Base-by-base conservation (phyloP, 2,888 invertebrate species). In the Drosophila atroscutellata region DNA sequence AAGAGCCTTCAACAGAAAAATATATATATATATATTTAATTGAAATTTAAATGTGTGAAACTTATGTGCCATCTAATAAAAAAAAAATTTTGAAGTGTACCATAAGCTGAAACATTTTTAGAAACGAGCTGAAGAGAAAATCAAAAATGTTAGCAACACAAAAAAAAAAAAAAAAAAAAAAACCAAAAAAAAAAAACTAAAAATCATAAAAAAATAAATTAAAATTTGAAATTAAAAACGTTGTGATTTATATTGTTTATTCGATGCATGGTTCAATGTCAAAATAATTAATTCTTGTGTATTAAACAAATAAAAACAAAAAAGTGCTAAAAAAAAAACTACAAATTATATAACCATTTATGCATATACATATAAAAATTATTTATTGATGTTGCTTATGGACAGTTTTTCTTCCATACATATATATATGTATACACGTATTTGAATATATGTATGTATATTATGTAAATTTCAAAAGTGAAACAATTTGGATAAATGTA, bases 351-450 rank as follows among this genome's bases (percentile, higher is more conserved):
- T 75, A 64, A 42, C 13, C 55, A 69, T 57, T 20, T 32, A 64
- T 76, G 50, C 47, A 64, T 61, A 54, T 72, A 57, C 51, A 47
- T 66, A 73, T 75, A 62, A 50, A 79, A 79, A 71, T 75, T 77
- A 69, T 73, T 80, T 70, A 85, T 80, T 68, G 71, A 82, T 64
- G 77, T 88, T 77, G 81, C 87, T 87, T 83, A 84, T 90, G 90
- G 90, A 90, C 81, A 90, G 89, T 90, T 90, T 90, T 90, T 90
- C 89, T 90, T 90, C 89, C 89, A 90, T 87, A 84, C 63, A 85
- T 64, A 65, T 49, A 55, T 49, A 34, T 64, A 50, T 71, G 59
- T 32, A 50, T 68, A 52, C 51, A 56, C 66, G 26, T 56, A 60
- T 64, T 60, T 42, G 2, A 45, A 59, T 61, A 72, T 58, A 69